phyloP scores from a whole-genome alignment of 2,113 vertebrate genomes.

The Passer montanus region DNA sequence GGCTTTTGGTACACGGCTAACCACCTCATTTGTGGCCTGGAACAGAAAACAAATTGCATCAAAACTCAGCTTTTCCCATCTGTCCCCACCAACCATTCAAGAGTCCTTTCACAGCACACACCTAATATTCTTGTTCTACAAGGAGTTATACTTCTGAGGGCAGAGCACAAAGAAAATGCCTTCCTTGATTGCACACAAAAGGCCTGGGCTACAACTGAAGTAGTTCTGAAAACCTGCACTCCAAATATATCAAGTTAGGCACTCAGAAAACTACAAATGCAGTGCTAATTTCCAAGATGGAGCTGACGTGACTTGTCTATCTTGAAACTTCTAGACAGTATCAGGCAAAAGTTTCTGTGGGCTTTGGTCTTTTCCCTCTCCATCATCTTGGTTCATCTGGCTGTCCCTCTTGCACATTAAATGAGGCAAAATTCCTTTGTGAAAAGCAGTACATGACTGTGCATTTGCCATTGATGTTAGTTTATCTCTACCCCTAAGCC shows the following conservation, averaged over 20 bases:
- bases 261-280: background rate
- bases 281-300: background rate
- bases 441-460: background rate
- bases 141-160: background rate
- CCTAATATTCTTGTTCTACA: background rate
- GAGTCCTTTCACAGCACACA: background rate
- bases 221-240: background rate
- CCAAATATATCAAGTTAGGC: background rate
- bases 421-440: background rate
- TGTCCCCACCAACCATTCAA: background rate
- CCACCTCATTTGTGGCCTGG: conserved; percentile 93
- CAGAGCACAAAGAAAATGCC: background rate
- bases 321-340: background rate
- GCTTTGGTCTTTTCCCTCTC: background rate
- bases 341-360: background rate
- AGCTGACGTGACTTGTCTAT: background rate
- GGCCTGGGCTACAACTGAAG: background rate
- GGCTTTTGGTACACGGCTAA: conserved; percentile 87
- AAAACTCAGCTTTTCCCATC: background rate
- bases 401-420: background rate
- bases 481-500: background rate
- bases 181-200: background rate
- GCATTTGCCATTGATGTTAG: background rate
- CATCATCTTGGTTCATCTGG: background rate
- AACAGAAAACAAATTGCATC: background rate